Conservation (phyloP, 2,113 vertebrate species). For the Gila orcuttii region DNA sequence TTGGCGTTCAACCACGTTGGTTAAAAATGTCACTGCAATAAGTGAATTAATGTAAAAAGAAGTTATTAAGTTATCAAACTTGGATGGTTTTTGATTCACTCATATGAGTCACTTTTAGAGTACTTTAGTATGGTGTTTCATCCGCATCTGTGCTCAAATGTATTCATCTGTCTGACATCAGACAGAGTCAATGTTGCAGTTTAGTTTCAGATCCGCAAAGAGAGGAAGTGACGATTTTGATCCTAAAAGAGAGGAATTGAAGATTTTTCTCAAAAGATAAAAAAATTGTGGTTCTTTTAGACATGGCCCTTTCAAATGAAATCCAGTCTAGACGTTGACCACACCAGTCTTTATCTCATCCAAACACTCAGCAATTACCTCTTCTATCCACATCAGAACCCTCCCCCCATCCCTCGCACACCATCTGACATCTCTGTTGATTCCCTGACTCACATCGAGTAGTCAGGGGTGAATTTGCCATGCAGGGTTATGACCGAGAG, state of each 20-base stretch:
- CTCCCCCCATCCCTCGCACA: background rate
- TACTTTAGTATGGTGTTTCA: background rate
- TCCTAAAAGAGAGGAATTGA: background rate
- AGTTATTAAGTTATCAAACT: background rate
- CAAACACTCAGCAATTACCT: conserved; percentile 8
- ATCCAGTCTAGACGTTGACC: background rate
- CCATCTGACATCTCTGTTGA: background rate
- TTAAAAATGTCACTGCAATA: background rate
- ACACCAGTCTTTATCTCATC: conserved; percentile 20
- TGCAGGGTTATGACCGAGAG: background rate
- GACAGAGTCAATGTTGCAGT: background rate
- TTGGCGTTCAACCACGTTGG: too few species aligned
- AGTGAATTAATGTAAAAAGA: background rate
- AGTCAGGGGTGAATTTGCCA: conserved; percentile 15
- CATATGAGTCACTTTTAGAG: background rate
- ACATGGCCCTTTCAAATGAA: conserved; percentile 1
- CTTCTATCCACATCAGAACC: background rate
- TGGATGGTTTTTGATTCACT: background rate
- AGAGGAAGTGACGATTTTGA: background rate
- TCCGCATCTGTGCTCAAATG: background rate
- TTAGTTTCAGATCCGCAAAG: background rate
- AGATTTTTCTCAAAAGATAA: background rate
- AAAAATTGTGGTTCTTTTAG: background rate
- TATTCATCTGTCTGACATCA: background rate
- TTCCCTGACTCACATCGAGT: conserved; percentile 3